These are phyloP conservation scores for Onychostruthus taczanowskii DNA, from an alignment of 2,113 vertebrate genomes.

Conservation along the genomic window DNA sequence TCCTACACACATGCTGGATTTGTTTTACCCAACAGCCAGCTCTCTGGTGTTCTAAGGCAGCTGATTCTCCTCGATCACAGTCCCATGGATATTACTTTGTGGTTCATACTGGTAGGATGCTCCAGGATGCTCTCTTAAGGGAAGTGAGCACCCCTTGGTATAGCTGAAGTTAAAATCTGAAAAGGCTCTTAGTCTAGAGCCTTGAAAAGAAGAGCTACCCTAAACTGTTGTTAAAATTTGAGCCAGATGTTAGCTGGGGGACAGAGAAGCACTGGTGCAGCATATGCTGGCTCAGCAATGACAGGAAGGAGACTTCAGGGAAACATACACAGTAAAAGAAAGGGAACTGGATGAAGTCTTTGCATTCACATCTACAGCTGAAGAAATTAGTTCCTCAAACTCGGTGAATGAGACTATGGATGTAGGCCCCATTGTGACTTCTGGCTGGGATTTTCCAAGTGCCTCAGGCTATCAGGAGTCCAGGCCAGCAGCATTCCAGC, in stretches of 20 bases:
- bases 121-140: not conserved
- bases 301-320: not conserved
- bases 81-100: not conserved
- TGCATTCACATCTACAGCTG: not conserved
- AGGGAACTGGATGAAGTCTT: not conserved
- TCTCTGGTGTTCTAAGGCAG: not conserved
- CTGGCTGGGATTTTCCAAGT: not conserved
- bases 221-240: not conserved
- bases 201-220: not conserved
- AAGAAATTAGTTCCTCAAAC: not conserved
- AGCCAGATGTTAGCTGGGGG: not conserved
- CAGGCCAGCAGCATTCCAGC: not conserved
- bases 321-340: not conserved
- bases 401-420: not conserved
- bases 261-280: not conserved
- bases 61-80: not conserved
- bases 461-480: not conserved
- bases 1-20: not conserved
- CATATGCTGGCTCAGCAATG: not conserved
- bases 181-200: not conserved
- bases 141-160: not conserved
- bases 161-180: not conserved
- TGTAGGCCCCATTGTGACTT: not conserved
- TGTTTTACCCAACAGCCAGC: not conserved
- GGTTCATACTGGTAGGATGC: not conserved